Base-by-base conservation (phyloP, 2,113 vertebrate species). In the Gadus chalcogrammus region DNA sequence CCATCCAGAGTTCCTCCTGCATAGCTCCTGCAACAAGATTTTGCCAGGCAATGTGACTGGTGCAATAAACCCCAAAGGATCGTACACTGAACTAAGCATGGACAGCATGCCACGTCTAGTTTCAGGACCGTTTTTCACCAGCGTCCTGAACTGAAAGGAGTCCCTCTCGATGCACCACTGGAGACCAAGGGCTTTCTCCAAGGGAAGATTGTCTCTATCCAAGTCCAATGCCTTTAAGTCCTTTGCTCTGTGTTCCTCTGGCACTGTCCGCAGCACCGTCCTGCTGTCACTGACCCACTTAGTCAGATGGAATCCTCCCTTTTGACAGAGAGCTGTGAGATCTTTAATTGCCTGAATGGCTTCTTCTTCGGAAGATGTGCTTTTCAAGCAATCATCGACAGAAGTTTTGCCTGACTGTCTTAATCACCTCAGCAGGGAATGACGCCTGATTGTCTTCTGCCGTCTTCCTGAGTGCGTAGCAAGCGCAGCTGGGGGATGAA, bases 351-450 rank as follows among this genome's bases (percentile, higher is more conserved):
- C 61, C 5, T 9, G 12, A 3, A 81, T 31, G 4, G 75, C 61
- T 0, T 69, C 65, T 48, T 64, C 22, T 13, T 74, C 78, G 38
- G 74, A 35, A 0, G 64, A 24, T 20, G 77, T 13, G 2, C 48
- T 72, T 22, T 79, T 76, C 6, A 77, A 56, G 1, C 60, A n/a
- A 2, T 77, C 75, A 13, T 81, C 71, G 55, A 77, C 53, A 8
- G 18, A 75, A 65, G 56, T 68, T 71, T 28, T n/a, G 11, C 3
- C 20, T 73, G 38, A 71, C 62, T 65, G 69, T 65, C 7, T 65
- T 5, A 17, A 58, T 52, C 0, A 73, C 58, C 28, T 68, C 55
- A 18, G 27, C 15, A 28, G 53, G 24, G n/a, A n/a, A 67, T 3
- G 11, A 60, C 8, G 5, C 9, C 5, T 35, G 20, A 17, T 59